Conservation (phyloP, 1,140 invertebrate genomes). For the Eumaeus atala region DNA sequence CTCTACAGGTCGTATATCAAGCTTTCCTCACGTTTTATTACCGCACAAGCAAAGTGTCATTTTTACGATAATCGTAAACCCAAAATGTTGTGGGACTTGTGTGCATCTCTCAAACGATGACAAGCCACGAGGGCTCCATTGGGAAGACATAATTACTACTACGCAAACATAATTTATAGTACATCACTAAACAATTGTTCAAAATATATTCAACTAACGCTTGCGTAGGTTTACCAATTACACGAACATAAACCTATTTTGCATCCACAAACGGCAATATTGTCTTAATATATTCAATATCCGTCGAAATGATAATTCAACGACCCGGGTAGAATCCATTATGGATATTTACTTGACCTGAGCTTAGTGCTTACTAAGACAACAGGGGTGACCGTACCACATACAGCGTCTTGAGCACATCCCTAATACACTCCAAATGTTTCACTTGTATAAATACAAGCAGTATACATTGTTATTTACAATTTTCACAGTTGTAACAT, state of each 20-base stretch:
- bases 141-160: background rate
- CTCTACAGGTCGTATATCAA: too few relatives aligned
- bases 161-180: background rate
- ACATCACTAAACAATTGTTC: slow-evolving; percentile 5
- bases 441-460: background rate
- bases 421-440: slow-evolving; percentile 21
- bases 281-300: slow-evolving; percentile 73
- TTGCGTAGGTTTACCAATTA: slow-evolving; percentile 40
- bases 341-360: slow-evolving; percentile 71
- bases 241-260: slow-evolving; percentile 51
- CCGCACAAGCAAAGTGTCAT: too few relatives aligned
- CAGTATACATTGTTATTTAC: too few relatives aligned
- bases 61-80: too few relatives aligned
- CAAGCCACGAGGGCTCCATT: too few relatives aligned
- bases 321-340: slow-evolving; percentile 65
- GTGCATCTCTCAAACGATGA: too few relatives aligned
- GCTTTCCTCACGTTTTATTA: too few relatives aligned
- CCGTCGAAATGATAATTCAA: slow-evolving; percentile 68
- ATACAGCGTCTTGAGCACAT: slow-evolving; percentile 17
- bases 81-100: too few relatives aligned
- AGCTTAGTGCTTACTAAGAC: slow-evolving; percentile 71
- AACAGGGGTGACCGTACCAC: slow-evolving; percentile 64
- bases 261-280: slow-evolving; percentile 56
- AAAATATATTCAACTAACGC: slow-evolving; percentile 17
- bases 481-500: too few relatives aligned